Percentiles rank a stretch among this genome's conserved stretches.
These are phyloP conservation scores for Papilio xuthus DNA, from an alignment of 1,140 invertebrate genomes.

Conservation along the genomic window DNA sequence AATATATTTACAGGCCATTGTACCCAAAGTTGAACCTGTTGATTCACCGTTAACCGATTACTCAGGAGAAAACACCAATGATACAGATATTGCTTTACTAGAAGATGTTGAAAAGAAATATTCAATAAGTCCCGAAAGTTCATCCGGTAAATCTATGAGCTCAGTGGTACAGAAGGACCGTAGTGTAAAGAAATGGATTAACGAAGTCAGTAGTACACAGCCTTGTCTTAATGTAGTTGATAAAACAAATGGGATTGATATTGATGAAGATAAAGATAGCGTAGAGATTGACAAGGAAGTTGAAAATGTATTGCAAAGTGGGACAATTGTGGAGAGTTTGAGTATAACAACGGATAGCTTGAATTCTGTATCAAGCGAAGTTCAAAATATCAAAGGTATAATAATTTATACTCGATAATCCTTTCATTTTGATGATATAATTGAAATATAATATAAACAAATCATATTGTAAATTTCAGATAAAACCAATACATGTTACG, in stretches of 20 bases:
- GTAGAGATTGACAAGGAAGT: slow-evolving; percentile 78
- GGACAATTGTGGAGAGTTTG: slow-evolving; percentile 74
- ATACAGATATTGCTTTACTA: slow-evolving; percentile 69
- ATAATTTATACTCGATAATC: background rate
- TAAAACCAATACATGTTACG: slow-evolving; percentile 68
- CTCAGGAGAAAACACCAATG: slow-evolving; percentile 74
- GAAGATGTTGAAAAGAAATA: slow-evolving; percentile 72
- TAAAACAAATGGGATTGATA: slow-evolving; percentile 53
- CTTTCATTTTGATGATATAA: no score
- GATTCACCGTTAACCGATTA: slow-evolving; percentile 73
- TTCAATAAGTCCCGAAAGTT: slow-evolving; percentile 54
- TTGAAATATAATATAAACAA: no score
- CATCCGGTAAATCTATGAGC: slow-evolving; percentile 52
- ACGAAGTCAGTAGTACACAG: slow-evolving; percentile 76
- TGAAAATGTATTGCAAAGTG: slow-evolving; percentile 75
- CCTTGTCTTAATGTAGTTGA: slow-evolving; percentile 65
- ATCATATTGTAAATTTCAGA: slow-evolving; percentile 60
- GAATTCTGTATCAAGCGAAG: slow-evolving; percentile 69
- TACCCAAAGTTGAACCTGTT: slow-evolving; percentile 72
- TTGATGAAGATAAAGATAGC: slow-evolving; percentile 68
- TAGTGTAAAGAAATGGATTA: slow-evolving; percentile 69
- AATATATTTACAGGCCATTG: slow-evolving; percentile 61
- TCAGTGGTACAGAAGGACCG: slow-evolving; percentile 47
- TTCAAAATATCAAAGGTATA: slow-evolving; percentile 67
- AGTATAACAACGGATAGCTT: slow-evolving; percentile 74